Evolutionary conservation across 2,113 vertebrate species (phyloP).

Genomic region (Vulpes lagopus): DNA sequence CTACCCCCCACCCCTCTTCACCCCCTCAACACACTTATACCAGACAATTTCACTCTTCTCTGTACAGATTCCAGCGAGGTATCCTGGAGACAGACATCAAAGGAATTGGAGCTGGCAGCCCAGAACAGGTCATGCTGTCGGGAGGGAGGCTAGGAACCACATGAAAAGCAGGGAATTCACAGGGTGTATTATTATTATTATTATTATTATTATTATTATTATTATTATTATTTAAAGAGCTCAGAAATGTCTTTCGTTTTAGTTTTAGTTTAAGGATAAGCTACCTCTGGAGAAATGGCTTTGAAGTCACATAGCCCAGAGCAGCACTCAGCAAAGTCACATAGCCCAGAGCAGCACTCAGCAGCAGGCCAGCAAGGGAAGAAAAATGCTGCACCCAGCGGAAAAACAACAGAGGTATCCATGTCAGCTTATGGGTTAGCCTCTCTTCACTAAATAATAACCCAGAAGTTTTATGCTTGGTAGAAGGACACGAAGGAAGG

Average conservation of each 20-base stretch:
- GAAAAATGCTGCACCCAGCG: background rate
- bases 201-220: constrained; percentile 43
- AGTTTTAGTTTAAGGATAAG: constrained; percentile 72
- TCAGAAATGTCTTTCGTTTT: constrained; percentile 60
- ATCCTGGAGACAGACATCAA: constrained; percentile 83
- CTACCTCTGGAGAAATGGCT: constrained; percentile 57
- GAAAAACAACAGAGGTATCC: constrained; percentile 35
- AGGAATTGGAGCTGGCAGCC: constrained; percentile 70
- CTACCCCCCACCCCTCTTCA: background rate
- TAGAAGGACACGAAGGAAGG: constrained; percentile 46
- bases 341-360: background rate
- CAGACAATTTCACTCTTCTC: constrained; percentile 63
- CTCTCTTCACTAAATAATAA: constrained; percentile 45
- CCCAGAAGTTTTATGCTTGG: constrained; percentile 42
- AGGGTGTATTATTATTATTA: constrained; percentile 49
- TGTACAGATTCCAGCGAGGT: constrained; percentile 78
- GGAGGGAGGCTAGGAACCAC: constrained; percentile 68
- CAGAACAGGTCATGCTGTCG: constrained; percentile 66
- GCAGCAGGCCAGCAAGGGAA: background rate
- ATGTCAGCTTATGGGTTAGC: background rate
- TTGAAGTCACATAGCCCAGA: constrained; percentile 56
- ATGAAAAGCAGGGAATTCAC: constrained; percentile 70
- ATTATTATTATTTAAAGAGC: constrained; percentile 67
- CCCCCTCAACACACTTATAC: background rate
- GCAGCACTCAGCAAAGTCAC: constrained; percentile 51